Evolutionary conservation across 35 echinoderm and acorn worm species (phyloP).

Genomic region (Apostichopus parvimensis): DNA sequence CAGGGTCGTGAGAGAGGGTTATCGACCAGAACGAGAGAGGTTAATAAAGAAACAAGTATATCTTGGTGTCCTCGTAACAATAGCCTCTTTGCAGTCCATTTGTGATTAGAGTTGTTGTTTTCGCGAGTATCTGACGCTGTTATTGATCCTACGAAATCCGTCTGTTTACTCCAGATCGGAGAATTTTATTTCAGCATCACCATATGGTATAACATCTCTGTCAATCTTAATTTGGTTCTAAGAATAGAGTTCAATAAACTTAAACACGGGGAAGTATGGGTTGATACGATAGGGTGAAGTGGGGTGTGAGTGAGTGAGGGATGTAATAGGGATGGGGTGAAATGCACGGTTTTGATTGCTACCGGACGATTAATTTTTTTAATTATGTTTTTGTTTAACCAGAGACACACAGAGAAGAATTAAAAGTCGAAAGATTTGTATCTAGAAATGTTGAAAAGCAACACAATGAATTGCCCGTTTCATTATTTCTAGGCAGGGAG

Average conservation of each 20-base stretch:
- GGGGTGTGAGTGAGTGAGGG: too few species aligned
- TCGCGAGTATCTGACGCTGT: not conserved
- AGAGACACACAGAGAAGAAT: too few species aligned
- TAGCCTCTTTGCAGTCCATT: not conserved
- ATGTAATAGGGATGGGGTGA: too few species aligned
- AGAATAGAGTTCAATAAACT: not conserved
- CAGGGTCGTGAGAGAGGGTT: not conserved
- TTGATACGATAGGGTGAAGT: too few species aligned
- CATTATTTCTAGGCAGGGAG: too few species aligned
- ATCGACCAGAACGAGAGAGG: not conserved
- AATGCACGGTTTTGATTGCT: too few species aligned
- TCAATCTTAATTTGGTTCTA: not conserved
- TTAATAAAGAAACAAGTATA: not conserved
- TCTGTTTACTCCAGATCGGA: not conserved
- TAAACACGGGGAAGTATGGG: too few species aligned
- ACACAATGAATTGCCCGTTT: too few species aligned
- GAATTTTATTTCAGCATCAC: not conserved
- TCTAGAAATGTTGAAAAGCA: too few species aligned
- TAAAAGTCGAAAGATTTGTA: too few species aligned
- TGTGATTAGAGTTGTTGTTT: not conserved
- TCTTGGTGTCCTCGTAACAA: not conserved
- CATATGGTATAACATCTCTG: not conserved
- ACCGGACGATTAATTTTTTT: too few species aligned
- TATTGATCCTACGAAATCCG: not conserved
- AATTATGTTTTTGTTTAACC: too few species aligned